Evolutionary conservation across 2,888 invertebrate species (phyloP).

Genomic region (Suillia variegata): DNA sequence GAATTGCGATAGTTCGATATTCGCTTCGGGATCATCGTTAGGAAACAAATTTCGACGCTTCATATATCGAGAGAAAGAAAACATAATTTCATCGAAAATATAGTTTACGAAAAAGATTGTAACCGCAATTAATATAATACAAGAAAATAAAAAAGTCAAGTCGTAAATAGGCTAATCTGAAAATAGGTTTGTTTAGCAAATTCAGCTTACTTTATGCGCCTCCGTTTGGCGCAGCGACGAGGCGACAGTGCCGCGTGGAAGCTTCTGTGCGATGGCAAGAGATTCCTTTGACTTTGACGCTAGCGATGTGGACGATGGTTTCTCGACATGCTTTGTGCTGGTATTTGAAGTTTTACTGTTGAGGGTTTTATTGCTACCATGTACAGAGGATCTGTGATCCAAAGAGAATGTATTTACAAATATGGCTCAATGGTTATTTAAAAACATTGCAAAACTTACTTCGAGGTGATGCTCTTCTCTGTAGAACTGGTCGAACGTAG

Average conservation of each 20-base stretch:
- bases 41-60: slow-evolving; percentile 37
- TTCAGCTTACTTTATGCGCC: slow-evolving; percentile 47
- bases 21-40: slow-evolving; percentile 27
- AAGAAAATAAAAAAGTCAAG: no score
- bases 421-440: no score
- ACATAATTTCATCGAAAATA: slow-evolving; percentile 4
- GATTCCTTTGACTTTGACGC: background rate
- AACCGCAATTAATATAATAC: no score
- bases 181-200: background rate
- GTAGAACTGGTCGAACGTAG: slow-evolving; percentile 27
- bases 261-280: slow-evolving; percentile 3
- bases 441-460: slow-evolving; percentile 13
- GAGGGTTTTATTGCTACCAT: background rate
- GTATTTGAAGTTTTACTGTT: background rate
- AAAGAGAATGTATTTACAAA: no score
- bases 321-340: background rate
- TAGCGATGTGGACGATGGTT: background rate
- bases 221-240: slow-evolving; percentile 47
- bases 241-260: slow-evolving; percentile 28
- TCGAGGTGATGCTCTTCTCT: slow-evolving; percentile 25
- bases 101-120: no score
- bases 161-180: background rate
- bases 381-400: background rate
- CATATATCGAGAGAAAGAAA: slow-evolving; percentile 8
- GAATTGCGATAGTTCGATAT: slow-evolving; percentile 34